A percentile compares a stretch with the other conserved stretches of the same genome.
These are phyloP conservation scores for Otolemur crassicaudatus DNA, from an alignment of 2,797 vertebrate species.

Conservation along the genomic window DNA sequence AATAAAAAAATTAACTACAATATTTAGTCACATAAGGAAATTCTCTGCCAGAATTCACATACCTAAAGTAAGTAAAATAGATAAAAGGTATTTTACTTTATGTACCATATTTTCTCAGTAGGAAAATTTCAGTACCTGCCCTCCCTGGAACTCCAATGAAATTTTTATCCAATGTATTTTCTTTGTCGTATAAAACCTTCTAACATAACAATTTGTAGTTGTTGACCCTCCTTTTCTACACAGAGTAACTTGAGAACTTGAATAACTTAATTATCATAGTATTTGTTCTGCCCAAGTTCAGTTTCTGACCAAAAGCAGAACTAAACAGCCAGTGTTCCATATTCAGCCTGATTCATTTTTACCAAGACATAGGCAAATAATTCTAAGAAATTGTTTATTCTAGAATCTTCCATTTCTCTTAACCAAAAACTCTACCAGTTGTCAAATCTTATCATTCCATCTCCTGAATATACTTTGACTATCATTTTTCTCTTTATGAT, in stretches of 20 bases:
- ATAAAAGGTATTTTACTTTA: background rate
- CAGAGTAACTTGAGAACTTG: conserved; percentile 11
- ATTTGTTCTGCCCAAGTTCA: conserved; percentile 12
- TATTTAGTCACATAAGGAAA: background rate
- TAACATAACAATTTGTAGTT: background rate
- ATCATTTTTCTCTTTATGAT: background rate
- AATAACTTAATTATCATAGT: background rate
- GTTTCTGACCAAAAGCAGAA: background rate
- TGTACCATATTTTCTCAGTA: background rate
- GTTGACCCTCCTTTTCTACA: background rate
- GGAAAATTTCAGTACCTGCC: background rate
- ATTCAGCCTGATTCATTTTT: background rate
- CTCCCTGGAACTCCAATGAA: background rate
- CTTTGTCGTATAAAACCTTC: background rate
- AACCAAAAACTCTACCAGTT: background rate
- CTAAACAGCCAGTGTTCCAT: background rate
- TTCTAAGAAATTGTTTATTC: background rate
- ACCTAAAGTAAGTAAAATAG: background rate
- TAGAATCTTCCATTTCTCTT: background rate
- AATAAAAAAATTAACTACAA: conserved; percentile 31
- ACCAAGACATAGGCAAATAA: background rate
- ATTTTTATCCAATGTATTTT: conserved; percentile 38
- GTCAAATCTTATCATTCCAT: conserved; percentile 4
- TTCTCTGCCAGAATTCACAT: background rate
- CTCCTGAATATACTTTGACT: background rate